These are phyloP conservation scores for Pinctada fucata DNA, from an alignment of 2,888 invertebrate species.

Conservation along the genomic window DNA sequence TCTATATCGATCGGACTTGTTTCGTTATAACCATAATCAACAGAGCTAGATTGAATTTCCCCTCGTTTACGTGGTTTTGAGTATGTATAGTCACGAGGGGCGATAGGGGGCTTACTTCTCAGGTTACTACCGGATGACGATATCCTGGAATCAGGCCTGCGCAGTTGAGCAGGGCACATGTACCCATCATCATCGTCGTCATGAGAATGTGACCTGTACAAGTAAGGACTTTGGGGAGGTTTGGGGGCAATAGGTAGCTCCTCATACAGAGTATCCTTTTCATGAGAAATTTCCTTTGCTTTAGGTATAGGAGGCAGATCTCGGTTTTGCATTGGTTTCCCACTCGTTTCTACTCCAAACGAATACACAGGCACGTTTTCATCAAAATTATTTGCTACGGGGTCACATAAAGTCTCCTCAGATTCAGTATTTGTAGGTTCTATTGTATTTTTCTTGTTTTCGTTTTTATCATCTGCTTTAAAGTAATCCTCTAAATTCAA, in stretches of 20 bases:
- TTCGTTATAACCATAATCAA: constrained; percentile 28
- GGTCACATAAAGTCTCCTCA: not conserved
- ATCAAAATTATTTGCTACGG: not conserved
- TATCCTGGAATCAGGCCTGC: constrained; percentile 40
- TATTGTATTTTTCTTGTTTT: constrained; percentile 24
- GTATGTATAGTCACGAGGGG: constrained; percentile 45
- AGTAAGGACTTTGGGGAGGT: constrained; percentile 47
- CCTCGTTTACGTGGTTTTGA: constrained; percentile 50
- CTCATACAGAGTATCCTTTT: constrained; percentile 66
- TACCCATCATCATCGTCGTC: constrained; percentile 65
- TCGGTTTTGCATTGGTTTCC: constrained; percentile 51
- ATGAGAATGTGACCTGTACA: constrained; percentile 5
- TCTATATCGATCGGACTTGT: constrained; percentile 51
- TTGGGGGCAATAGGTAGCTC: constrained; percentile 66
- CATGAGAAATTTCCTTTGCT: constrained; percentile 23
- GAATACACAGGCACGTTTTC: constrained; percentile 13
- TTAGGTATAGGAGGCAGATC: constrained; percentile 70
- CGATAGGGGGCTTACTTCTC: constrained; percentile 59
- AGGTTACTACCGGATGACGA: constrained; percentile 41
- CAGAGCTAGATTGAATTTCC: constrained; percentile 42
- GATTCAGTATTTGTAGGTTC: not conserved
- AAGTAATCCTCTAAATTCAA: constrained; percentile 60
- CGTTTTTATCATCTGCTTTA: constrained; percentile 36
- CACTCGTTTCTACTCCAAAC: constrained; percentile 33
- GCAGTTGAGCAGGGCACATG: constrained; percentile 63